Base-by-base conservation (phyloP, 2,888 invertebrate species). In the Hirtodrosophila histrioides region DNA sequence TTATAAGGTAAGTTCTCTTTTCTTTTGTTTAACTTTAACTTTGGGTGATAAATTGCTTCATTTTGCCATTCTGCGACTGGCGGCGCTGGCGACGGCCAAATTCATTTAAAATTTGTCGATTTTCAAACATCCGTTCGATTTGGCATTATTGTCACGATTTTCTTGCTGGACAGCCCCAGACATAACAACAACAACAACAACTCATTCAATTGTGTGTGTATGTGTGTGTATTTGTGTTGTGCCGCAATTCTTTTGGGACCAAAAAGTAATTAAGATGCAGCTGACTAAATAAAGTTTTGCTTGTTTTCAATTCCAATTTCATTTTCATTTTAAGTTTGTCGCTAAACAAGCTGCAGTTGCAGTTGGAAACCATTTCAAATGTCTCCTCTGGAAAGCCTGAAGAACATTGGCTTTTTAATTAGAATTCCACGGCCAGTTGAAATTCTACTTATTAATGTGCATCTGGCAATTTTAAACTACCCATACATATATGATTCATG, bases 121-220 rank as follows among this genome's bases (percentile, higher is more conserved):
- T 77, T 69, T 78, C 78, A 84, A 78, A 86, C 78, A 85, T 81
- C 73, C 85, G 78, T 82, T 85, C 69, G 69, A 79, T 74, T 87
- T 82, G 72, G 71, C 79, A 83, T 87, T 86, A 87, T 82, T 83
- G 83, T 83, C 83, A 87, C 83, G 83, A 83, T 85, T 83, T 77
- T 62, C 58, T 60, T 69, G 72, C 86, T 68, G 85, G 62, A 69
- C 82, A 69, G 39, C 33, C 33, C 41, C 64, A 64, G 69, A 78
- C 69, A 71, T 31, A 79, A 60, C 45, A 58, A 31, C 12, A 46
- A 58, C 35, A 57, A 39, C 39, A 12, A 41, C 49, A 60, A 48
- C 17, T 1, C 17, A 17, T 17, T 17, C 11, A 63, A 45, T 50
- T 65, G 54, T 49, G 27, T 53, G 64, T 63, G 49, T 62, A 43